Base-by-base conservation (phyloP, 2,797 vertebrate genomes). In the Peromyscus aztecus region DNA sequence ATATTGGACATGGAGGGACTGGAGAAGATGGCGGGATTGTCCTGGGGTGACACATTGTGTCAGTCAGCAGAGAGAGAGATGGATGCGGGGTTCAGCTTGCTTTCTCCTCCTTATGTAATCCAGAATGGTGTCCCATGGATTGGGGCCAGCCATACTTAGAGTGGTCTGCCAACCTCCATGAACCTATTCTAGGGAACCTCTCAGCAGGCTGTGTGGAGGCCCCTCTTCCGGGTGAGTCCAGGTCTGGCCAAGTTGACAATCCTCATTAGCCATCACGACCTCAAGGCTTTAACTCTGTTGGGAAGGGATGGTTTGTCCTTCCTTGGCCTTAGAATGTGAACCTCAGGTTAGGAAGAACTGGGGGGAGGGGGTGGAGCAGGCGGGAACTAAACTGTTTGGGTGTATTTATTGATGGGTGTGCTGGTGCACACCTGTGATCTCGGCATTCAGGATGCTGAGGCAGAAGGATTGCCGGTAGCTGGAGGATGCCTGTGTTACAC, bases 1-100 rank as follows among this genome's bases (percentile, higher is more conserved):
- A 63, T 16, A 2, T 8, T 40, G 8, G 24, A 46, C 43, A 2
- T 46, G 40, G 40, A 37, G 69, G 13, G 12, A 4, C 40, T 14
- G 10, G 9, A 49, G 43, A n/a, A 52, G 84, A 49, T 16, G 31
- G 13, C 0, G 0, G 13, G 43, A 16, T 17, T 16, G 9, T 21
- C 27, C 0, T 2, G 40, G 29, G 13, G 11, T 34, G 83, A 65
- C 43, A 85, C 63, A 16, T 1, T 65, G 84, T 71, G 49, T 46
- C 31, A 63, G 46, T 13, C 52, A 27, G 4, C 46, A 37, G 63
- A 85, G 43, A 52, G 63, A 63, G 12, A 71, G 67, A 69, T n/a
- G 34, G 4, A 71, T 55, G 65, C 13, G 0, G 34, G 84, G 34
- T 27, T 69, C 21, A 6, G 8, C 65, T 55, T 52, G 49, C 23